A percentile compares a stretch with the other conserved stretches of the same genome.
phyloP scores from a whole-genome alignment of 2,888 invertebrate genomes.

The Timandra comae region DNA sequence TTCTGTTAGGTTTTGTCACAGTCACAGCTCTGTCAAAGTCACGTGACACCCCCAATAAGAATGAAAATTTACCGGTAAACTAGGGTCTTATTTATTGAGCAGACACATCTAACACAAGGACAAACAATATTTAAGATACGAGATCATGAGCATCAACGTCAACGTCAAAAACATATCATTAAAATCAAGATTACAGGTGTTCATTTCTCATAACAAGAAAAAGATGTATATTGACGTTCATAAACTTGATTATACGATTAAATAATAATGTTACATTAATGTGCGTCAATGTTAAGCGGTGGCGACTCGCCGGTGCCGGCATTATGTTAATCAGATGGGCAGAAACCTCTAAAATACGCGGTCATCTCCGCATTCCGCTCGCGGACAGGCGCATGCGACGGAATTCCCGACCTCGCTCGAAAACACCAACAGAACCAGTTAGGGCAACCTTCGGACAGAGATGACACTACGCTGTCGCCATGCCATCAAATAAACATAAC shows the following conservation, averaged over 20 bases:
- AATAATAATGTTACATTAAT: slow-evolving; percentile 1
- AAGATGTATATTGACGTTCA: neutral
- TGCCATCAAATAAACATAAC: slow-evolving; percentile 13
- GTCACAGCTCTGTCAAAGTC: too few species aligned
- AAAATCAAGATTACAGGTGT: too few species aligned
- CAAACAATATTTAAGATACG: too few species aligned
- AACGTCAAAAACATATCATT: too few species aligned
- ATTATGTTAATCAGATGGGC: slow-evolving; percentile 54
- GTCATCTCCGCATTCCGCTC: slow-evolving; percentile 71
- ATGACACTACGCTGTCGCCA: slow-evolving; percentile 24
- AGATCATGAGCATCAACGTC: too few species aligned
- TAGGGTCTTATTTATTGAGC: too few species aligned
- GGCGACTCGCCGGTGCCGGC: slow-evolving; percentile 40
- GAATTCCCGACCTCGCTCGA: slow-evolving; percentile 48
- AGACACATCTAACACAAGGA: too few species aligned
- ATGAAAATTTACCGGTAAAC: too few species aligned
- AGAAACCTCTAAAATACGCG: slow-evolving; percentile 48
- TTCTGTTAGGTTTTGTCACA: too few species aligned
- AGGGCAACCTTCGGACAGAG: slow-evolving; percentile 25
- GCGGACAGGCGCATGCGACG: slow-evolving; percentile 40
- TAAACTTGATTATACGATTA: neutral
- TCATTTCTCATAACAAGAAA: too few species aligned
- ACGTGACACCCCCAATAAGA: too few species aligned
- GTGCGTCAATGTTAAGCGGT: slow-evolving; percentile 19
- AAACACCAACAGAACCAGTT: slow-evolving; percentile 26